These are phyloP conservation scores for Acrocera orbiculus DNA, from an alignment of 2,888 invertebrate species.

Conservation along the genomic window DNA sequence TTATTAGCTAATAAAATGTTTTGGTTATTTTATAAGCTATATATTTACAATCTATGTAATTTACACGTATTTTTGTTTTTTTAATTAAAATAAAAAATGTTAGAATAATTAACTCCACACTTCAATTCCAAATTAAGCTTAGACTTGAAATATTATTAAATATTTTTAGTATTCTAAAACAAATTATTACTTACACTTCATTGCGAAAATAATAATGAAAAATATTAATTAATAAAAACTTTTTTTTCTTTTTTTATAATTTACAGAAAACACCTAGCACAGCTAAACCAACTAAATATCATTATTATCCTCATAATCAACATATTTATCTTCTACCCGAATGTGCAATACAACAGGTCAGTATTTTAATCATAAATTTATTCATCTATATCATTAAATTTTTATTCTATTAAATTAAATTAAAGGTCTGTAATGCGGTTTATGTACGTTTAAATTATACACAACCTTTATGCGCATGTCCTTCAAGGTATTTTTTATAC, in stretches of 20 bases:
- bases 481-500: conserved; percentile 40
- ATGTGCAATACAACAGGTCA: conserved; percentile 88
- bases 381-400: conserved; percentile 1
- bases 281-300: conserved; percentile 80
- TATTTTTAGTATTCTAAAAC: no score
- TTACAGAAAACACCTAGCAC: conserved; percentile 55
- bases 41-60: no score
- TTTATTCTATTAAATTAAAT: conserved; percentile 47
- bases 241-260: conserved; percentile 18
- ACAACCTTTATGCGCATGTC: conserved; percentile 82
- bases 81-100: no score
- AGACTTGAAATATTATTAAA: neutral
- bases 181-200: no score
- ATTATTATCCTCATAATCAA: conserved; percentile 86
- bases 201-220: neutral
- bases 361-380: conserved; percentile 13
- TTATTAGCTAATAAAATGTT: no score
- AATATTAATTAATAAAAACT: neutral
- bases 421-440: conserved; percentile 84
- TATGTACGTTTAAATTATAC: conserved; percentile 84
- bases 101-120: no score
- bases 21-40: no score
- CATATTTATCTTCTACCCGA: conserved; percentile 82
- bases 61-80: no score
- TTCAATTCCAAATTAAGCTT: neutral